Evolutionary conservation across 2,888 invertebrate species (phyloP), one percentile per base, ranked within the genome.

Genomic region (Caenorhabditis angaria): DNA sequence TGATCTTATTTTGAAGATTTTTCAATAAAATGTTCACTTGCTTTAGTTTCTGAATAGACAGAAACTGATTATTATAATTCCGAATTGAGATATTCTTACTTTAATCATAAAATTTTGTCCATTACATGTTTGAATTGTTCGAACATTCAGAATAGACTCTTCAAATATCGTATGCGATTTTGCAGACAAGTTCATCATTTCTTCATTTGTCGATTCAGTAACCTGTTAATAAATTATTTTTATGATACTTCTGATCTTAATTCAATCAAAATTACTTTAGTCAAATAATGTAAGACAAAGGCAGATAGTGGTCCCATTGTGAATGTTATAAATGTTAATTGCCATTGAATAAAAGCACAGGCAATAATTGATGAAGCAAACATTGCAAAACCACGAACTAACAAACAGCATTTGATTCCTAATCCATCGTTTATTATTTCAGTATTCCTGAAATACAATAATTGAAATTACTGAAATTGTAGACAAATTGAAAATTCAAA

Each of bases 71-170:
- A n/a, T n/a, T n/a, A n/a, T n/a, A 57, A 3, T 47, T 50, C 18
- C 28, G 28, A 24, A 27, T 56, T 25, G 27, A 51, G 35, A 35
- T 10, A 48, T 3, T 47, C 54, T 14, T 27, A 78, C 80, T 63
- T 70, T 54, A 25, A 78, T 74, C 75, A 81, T 77, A 48, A 68
- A 69, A 2, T 69, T 29, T 47, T 81, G 79, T 14, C 77, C 81
- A 58, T 81, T 81, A 28, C 76, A 79, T 6, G 78, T 71, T 22
- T 79, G 79, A 22, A 81, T 76, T 18, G 81, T 81, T 61, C 76
- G 59, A n/a, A 80, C 76, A 53, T 79, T 75, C 56, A 77, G 64
- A 29, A 77, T 69, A n/a, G 73, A 69, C 63, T 80, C 79, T 64
- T 79, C 79, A 20, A 77, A 67, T 1, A 75, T 68, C 24, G 74